Evolutionary conservation across 2,113 vertebrate species (phyloP), one percentile per base, ranked within the genome.

Genomic region (Festucalex cinctus): DNA sequence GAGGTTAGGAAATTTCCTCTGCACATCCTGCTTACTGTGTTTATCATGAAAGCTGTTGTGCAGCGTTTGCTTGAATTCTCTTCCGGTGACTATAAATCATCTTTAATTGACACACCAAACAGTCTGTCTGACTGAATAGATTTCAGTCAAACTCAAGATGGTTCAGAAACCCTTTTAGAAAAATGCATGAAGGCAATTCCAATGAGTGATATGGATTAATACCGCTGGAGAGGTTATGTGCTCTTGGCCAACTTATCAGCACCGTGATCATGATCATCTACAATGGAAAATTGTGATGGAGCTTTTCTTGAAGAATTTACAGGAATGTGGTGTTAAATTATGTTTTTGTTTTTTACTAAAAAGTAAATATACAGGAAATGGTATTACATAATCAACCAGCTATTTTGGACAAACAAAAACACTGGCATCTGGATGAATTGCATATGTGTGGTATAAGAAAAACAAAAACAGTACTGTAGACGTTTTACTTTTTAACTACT

Each of bases 201-300:
- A 74, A 68, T 62, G 72, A 77, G 59, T 83, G 77, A 71, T 74
- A 75, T 60, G 76, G 73, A 63, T 86, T 80, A 78, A 72, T 77
- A 76, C 72, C 80, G 73, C 74, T 75, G 75, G 71, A 75, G 57
- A 76, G 77, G 75, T 77, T 69, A 77, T 54, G 56, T 56, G 59
- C 22, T 60, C 20, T 48, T 68, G 70, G 74, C 67, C 59, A 76
- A 77, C 35, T 63, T 69, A 68, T 77, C 72, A 72, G 54, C 63
- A 65, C 48, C 59, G 65, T 59, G 63, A 20, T 35, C 57, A 20
- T 46, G 22, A 51, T 51, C 48, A 48, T 51, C 20, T 9, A n/a
- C 8, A 22, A 9, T 6, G 5, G 13, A 13, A 28, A 26, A 44
- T 41, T 62, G 65, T 71, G 46, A 66, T 26, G 26, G 35, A 22